Evolutionary conservation across 2,888 invertebrate genomes (phyloP), one percentile per base, ranked within the genome.

Genomic region (Zygogramma bicolorata): DNA sequence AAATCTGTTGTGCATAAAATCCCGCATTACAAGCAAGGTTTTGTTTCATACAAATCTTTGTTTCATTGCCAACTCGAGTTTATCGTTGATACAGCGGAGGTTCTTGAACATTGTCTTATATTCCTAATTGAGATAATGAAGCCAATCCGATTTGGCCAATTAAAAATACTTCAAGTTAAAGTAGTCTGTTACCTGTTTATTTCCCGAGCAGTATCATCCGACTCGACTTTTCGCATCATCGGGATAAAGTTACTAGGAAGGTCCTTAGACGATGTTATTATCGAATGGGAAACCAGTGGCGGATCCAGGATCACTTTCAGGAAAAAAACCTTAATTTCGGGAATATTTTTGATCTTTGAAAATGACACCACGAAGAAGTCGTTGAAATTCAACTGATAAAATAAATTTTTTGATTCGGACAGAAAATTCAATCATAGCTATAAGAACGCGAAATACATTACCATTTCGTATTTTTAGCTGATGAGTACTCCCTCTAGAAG

Each of bases 121-220:
- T 80, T 81, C 75, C 71, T 77, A 81, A 82, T 81, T 79, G 79
- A 83, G 86, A 87, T 88, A 87, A 88, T 88, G 87, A 87, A 84
- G 81, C 80, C 84, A 87, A 88, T 87, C 87, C 87, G 87, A 87
- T 88, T 88, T 87, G 85, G 85, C 87, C 87, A 88, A 88, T 88
- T 88, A 88, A 88, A 88, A 87, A 88, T 85, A 81, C 81, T 82
- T 79, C 71, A 80, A 81, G 73, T 81, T 73, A 74, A 78, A 83
- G 81, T 79, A 75, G 81, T 80, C 78, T 79, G 80, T 82, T 84
- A 83, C 70, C 71, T 70, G 76, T 74, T 72, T 63, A 29, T 63
- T 63, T 29, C 10, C 25, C 40, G n/a, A 27, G 42, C 13, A 42
- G 42, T 27, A 62, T 42, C 62, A 42, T 62, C 27, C 13, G 7